Evolutionary conservation across 2,888 invertebrate species (phyloP), one percentile per base, ranked within the genome.

Genomic region (Mythimna loreyi): DNA sequence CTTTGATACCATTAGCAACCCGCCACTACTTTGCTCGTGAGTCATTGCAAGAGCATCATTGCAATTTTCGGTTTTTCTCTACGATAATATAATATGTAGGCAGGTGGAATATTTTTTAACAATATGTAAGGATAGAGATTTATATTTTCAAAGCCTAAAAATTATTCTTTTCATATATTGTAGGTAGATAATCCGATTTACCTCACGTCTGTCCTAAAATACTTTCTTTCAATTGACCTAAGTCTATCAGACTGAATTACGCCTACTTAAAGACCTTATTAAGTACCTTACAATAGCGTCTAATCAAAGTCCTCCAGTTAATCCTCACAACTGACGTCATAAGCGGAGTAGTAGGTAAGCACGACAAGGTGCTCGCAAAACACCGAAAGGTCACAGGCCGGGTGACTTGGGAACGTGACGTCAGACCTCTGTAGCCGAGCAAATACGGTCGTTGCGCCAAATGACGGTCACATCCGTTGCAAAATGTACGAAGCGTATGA

Each of bases 401-500:
- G 70, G 69, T 72, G 76, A 52, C 72, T 75, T 72, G 63, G 72
- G 67, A 81, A 77, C 74, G 75, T 72, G 83, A 83, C 85, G 85
- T 84, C 83, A 85, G 59, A 74, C 66, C 75, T 61, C 71, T 68
- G 76, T 70, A 75, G 74, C 68, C 68, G 80, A 78, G 76, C 81
- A 74, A 79, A 78, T 75, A 77, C 81, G 85, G 81, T 81, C 77
- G 79, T 81, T 81, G 81, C 68, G 79, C 83, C 71, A 83, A 84
- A 85, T 85, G 84, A 83, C 85, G 83, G 85, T 85, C 83, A 79
- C 83, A 85, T 84, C 83, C 85, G 83, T 73, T 78, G 66, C 68
- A 85, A 83, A 83, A 84, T 81, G 77, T 83, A 79, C 73, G 75
- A 75, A 70, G 56, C 19, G 59, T 67, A 60, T 52, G 52, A 76